A percentile compares a stretch with the other conserved stretches of the same genome.
Conservation (phyloP, 2,888 invertebrate species). For the Tachystola acroxantha region DNA sequence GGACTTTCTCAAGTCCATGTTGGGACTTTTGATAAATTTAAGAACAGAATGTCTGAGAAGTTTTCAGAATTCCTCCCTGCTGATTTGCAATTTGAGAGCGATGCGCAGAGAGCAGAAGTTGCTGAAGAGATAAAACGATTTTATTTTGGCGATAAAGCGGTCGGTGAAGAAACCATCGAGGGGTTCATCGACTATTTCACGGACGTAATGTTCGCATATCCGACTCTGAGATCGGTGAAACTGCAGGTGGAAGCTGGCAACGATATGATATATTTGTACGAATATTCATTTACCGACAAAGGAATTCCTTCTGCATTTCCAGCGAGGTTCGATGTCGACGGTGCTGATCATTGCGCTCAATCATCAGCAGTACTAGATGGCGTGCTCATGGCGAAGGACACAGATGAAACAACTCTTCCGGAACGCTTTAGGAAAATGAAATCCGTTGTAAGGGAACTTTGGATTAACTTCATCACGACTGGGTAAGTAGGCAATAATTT, state of each 20-base stretch:
- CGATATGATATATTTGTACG: slow-evolving; percentile 30
- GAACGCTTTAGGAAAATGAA: slow-evolving; percentile 22
- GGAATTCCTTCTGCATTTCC: slow-evolving; percentile 13
- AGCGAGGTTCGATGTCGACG: slow-evolving; percentile 15
- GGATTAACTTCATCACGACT: slow-evolving; percentile 37
- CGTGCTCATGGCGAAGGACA: neutral
- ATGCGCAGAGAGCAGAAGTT: slow-evolving; percentile 27
- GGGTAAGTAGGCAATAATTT: too few relatives aligned
- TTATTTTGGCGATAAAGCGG: slow-evolving; percentile 28
- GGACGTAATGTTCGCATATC: slow-evolving; percentile 27
- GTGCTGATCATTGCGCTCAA: slow-evolving; percentile 32
- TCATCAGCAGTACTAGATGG: slow-evolving; percentile 23
- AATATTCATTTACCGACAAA: slow-evolving; percentile 31
- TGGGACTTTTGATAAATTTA: slow-evolving; percentile 29
- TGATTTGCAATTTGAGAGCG: slow-evolving; percentile 31
- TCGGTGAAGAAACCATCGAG: slow-evolving; percentile 22
- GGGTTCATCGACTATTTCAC: slow-evolving; percentile 30
- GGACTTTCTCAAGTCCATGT: slow-evolving; percentile 26
- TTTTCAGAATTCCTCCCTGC: slow-evolving; percentile 46
- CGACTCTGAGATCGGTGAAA: slow-evolving; percentile 23
- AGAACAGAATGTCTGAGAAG: slow-evolving; percentile 36
- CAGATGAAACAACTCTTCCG: slow-evolving; percentile 14
- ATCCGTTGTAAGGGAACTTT: slow-evolving; percentile 23
- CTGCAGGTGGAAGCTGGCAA: slow-evolving; percentile 26
- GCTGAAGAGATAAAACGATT: slow-evolving; percentile 29